These are phyloP conservation scores for Hydractinia symbiolongicarpus DNA, from an alignment of 30 jellyfish, hydroid and myxozoan genomes.

Conservation along the genomic window DNA sequence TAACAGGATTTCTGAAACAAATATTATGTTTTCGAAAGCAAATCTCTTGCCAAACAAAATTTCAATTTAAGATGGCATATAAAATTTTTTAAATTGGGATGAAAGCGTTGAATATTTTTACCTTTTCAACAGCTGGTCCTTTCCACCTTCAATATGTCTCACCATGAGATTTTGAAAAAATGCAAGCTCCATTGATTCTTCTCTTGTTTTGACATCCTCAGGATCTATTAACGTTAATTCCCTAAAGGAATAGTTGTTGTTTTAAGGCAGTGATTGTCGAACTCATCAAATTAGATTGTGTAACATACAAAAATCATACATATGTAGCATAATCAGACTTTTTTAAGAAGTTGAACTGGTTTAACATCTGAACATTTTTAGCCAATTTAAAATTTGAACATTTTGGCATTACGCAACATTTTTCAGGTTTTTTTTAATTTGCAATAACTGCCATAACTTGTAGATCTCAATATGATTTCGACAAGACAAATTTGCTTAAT, in stretches of 20 bases:
- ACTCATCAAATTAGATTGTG: too few relatives aligned
- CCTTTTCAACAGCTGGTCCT: conserved; percentile 69
- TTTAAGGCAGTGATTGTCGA: too few relatives aligned
- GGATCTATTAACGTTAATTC: conserved; percentile 44
- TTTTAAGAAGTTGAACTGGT: not conserved
- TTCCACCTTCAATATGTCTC: conserved; percentile 71
- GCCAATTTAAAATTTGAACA: too few relatives aligned
- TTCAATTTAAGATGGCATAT: not conserved
- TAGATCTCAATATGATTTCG: too few relatives aligned
- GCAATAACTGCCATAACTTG: too few relatives aligned
- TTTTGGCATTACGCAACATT: too few relatives aligned
- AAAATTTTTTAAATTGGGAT: not conserved
- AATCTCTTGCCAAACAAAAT: not conserved
- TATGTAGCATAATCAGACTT: not conserved
- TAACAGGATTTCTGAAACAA: not conserved
- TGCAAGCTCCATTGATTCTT: conserved; percentile 75
- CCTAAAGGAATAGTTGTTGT: conserved; percentile 26
- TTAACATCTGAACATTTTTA: too few relatives aligned
- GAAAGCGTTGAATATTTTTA: conserved; percentile 14
- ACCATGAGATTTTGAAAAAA: conserved; percentile 72
- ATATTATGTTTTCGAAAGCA: too few relatives aligned
- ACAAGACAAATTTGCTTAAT: too few relatives aligned
- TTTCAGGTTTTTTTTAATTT: too few relatives aligned
- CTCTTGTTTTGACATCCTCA: conserved; percentile 43
- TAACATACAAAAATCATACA: not conserved